Evolutionary conservation across 2,888 invertebrate genomes (phyloP).

Genomic region (Cordilura impudica): DNA sequence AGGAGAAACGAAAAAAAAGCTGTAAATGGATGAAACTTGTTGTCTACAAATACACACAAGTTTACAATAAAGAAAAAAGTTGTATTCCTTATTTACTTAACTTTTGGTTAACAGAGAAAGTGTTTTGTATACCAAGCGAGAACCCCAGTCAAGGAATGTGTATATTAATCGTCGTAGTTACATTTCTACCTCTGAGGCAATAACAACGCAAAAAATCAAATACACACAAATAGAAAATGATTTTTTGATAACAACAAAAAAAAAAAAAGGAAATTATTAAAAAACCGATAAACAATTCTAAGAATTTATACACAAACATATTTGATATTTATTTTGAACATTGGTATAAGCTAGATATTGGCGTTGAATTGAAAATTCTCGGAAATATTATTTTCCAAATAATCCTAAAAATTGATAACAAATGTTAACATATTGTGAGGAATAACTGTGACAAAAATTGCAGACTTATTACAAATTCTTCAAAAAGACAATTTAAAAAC

Average conservation of each 20-base stretch:
- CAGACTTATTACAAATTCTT: slow-evolving; percentile 5
- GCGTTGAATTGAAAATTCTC: not conserved
- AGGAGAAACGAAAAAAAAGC: slow-evolving; percentile 23
- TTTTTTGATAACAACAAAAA: slow-evolving; percentile 2
- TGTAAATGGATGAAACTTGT: not conserved
- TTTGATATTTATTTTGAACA: not conserved
- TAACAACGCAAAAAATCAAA: slow-evolving; percentile 24
- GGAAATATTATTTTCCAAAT: not conserved
- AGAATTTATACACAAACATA: not conserved
- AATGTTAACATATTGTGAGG: slow-evolving; percentile 55
- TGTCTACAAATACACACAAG: not conserved
- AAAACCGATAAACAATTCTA: not conserved
- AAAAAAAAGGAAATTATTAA: not conserved
- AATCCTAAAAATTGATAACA: slow-evolving; percentile 9
- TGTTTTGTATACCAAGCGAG: not conserved
- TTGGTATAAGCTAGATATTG: not conserved
- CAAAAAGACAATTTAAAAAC: not conserved
- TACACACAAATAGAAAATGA: not conserved
- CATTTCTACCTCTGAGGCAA: slow-evolving; percentile 55
- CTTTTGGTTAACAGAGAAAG: not conserved
- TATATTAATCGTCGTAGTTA: slow-evolving; percentile 28
- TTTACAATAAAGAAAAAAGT: not conserved
- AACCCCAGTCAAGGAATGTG: not conserved
- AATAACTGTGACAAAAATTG: slow-evolving; percentile 5
- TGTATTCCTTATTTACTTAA: not conserved